Percentiles rank a stretch among this genome's conserved stretches.
phyloP scores from a whole-genome alignment of 1,140 invertebrate species.

The Thaumatotibia leucotreta region DNA sequence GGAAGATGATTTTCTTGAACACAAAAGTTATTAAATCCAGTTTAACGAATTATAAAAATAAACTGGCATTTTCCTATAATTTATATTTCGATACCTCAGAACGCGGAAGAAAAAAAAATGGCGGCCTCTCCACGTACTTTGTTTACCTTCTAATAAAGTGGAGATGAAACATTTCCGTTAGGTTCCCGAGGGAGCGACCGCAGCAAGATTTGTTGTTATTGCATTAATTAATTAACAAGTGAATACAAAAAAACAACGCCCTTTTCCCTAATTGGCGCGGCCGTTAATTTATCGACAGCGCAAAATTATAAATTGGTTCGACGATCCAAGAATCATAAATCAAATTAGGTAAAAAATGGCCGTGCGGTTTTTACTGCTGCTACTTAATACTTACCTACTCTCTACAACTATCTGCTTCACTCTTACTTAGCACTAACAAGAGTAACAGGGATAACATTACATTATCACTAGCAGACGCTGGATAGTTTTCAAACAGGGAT shows the following conservation, averaged over 20 bases:
- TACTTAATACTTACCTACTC: no score
- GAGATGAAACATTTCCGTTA: constrained; percentile 30
- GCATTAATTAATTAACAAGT: constrained; percentile 23
- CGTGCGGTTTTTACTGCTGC: no score
- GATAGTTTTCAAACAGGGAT: no score
- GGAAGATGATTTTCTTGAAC: no score
- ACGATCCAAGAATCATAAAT: not conserved
- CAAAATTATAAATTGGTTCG: not conserved
- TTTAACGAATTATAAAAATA: not conserved
- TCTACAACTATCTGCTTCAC: no score
- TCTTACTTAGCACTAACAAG: no score
- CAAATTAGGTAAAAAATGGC: no score
- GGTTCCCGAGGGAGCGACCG: constrained; percentile 24
- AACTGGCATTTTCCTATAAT: not conserved
- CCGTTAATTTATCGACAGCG: not conserved
- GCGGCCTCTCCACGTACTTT: constrained; percentile 19
- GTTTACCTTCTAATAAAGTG: constrained; percentile 47
- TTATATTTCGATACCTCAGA: not conserved
- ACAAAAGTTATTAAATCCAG: not conserved
- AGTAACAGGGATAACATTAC: no score
- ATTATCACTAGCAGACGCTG: no score
- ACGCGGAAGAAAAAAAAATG: not conserved
- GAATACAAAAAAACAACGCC: not conserved
- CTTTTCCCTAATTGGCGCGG: not conserved
- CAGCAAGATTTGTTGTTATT: constrained; percentile 30